Evolutionary conservation across 2,797 vertebrate species (phyloP).

Genomic region (Micrastur ruficollis): DNA sequence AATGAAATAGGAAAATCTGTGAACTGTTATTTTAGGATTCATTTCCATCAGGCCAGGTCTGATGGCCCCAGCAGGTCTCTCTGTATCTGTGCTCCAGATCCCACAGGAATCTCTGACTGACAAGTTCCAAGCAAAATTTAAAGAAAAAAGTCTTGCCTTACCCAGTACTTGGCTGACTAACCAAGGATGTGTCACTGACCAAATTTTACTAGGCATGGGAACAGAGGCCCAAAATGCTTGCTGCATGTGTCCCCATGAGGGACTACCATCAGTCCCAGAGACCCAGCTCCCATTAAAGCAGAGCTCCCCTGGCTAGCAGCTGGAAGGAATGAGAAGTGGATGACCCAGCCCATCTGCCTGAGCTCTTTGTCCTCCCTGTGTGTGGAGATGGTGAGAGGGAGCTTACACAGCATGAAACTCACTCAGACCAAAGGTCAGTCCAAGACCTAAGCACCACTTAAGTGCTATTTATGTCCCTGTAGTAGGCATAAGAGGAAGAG

Average conservation of each 20-base stretch:
- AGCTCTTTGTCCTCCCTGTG: background rate
- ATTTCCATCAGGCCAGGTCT: background rate
- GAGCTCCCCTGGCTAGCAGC: background rate
- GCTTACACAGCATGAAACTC: background rate
- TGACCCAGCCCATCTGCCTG: background rate
- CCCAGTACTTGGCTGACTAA: background rate
- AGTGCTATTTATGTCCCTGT: background rate
- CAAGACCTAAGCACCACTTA: conserved; percentile 10
- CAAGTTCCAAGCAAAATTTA: background rate
- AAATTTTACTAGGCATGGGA: background rate
- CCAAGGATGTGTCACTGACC: background rate
- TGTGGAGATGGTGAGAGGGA: background rate
- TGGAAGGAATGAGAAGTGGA: background rate
- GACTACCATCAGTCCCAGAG: background rate
- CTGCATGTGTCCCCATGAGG: background rate
- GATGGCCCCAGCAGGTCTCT: background rate
- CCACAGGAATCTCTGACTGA: background rate
- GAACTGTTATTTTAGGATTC: background rate
- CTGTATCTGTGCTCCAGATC: background rate
- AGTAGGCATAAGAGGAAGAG: background rate
- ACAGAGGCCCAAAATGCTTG: background rate
- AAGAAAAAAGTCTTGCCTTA: background rate
- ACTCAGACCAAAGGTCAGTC: background rate
- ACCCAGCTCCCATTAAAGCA: background rate
- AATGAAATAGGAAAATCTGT: background rate